Percentiles rank a stretch among this genome's conserved stretches.
phyloP scores from a whole-genome alignment of 2,113 vertebrate genomes.

The Genyomyrus donnyi region DNA sequence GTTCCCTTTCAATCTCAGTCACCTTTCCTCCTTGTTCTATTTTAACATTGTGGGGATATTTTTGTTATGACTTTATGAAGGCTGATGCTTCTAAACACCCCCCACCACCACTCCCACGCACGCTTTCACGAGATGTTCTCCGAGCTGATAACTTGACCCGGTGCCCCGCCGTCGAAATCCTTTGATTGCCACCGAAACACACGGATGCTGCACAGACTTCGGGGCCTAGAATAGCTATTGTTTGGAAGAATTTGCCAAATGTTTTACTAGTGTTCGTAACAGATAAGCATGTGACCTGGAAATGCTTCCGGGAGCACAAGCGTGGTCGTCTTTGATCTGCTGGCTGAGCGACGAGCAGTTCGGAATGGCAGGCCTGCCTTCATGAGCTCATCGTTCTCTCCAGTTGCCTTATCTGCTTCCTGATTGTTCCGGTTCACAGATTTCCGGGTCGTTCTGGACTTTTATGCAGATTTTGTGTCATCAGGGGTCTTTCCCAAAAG shows the following conservation, averaged over 20 bases:
- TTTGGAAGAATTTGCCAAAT: neutral
- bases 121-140: neutral
- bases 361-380: neutral
- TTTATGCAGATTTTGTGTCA: neutral
- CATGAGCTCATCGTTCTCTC: neutral
- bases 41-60: neutral
- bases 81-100: neutral
- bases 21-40: neutral
- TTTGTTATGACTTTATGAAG: neutral
- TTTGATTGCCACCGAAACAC: neutral
- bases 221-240: neutral
- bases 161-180: neutral
- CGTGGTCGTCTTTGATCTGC: neutral
- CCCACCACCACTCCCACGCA: neutral
- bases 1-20: neutral
- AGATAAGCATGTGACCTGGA: neutral
- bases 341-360: neutral
- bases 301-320: neutral
- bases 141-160: neutral
- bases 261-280: neutral
- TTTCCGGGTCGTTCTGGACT: neutral
- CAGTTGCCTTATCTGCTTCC: neutral
- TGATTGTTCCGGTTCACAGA: neutral
- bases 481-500: neutral
- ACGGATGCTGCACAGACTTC: neutral